These are phyloP conservation scores for Cephus spinipes DNA, from an alignment of 2,888 invertebrate genomes.

Conservation along the genomic window DNA sequence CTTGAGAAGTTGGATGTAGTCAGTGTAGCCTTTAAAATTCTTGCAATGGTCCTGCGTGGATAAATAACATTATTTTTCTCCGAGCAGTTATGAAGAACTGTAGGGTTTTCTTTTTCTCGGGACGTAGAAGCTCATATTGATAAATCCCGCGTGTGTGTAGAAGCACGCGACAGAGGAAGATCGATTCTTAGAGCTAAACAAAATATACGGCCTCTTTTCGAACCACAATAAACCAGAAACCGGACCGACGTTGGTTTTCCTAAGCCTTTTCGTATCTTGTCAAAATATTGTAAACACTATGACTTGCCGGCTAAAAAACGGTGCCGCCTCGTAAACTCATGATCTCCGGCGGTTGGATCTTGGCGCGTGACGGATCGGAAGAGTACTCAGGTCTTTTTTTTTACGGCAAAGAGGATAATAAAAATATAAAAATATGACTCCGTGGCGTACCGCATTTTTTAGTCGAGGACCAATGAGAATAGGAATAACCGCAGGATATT, in stretches of 20 bases:
- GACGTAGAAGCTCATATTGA: too few species aligned
- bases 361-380: conserved; percentile 7
- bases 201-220: conserved; percentile 21
- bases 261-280: conserved; percentile 30
- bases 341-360: conserved; percentile 31
- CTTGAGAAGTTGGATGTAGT: too few species aligned
- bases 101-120: too few species aligned
- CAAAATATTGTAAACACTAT: conserved; percentile 45
- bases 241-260: conserved; percentile 20
- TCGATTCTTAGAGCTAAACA: conserved; percentile 3
- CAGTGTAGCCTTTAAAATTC: too few species aligned
- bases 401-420: conserved; percentile 16
- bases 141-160: too few species aligned
- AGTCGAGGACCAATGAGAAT: neutral
- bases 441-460: too few species aligned
- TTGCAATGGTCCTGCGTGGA: too few species aligned
- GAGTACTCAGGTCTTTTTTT: neutral
- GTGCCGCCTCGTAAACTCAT: conserved; percentile 44
- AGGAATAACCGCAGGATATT: neutral
- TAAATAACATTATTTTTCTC: too few species aligned
- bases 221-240: conserved; percentile 15
- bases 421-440: conserved; percentile 15
- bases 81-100: too few species aligned
- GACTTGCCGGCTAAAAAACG: conserved; percentile 33
- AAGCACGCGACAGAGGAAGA: too few species aligned